Evolutionary conservation across 2,113 vertebrate genomes (phyloP), one percentile per base, ranked within the genome.

Genomic region (Xiphophorus couchianus): DNA sequence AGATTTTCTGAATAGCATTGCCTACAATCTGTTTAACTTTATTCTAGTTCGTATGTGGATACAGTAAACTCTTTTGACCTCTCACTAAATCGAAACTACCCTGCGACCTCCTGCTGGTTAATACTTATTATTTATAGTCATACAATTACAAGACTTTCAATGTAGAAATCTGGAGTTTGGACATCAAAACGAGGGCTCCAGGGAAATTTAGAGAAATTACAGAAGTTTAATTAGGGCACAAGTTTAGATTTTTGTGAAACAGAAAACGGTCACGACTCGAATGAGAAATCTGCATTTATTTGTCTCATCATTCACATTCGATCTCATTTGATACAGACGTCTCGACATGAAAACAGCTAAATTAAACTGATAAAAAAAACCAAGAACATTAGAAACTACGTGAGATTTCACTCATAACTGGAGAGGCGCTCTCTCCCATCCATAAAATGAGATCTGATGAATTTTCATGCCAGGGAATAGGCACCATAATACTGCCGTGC

Each of bases 401-500:
- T 30, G 15, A 31, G 35, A 44, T 44, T 67, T 29, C n/a, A 65
- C 2, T 27, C 8, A 35, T 37, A n/a, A 25, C 9, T 42, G 63
- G 9, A 44, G 31, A 5, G 11, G 22, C 0, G 0, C 8, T 22
- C 28, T 12, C 37, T 12, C 39, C 29, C 51, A 58, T n/a, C 27
- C 44, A 54, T 31, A 54, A 74, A 84, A 7, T 3, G 17, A 70
- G 42, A 54, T 33, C 42, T 58, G 51, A 9, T n/a, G 19, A 44
- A 65, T 30, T 64, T 51, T n/a, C 19, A 48, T 14, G 39, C 70
- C 61, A 62, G 75, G 27, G 72, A 70, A 69, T 33, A 27, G 62
- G 72, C 22, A 66, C 19, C 25, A 28, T 4, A 27, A 22, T n/a
- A 54, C 33, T 48, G 44, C 14, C 19, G 44, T 76, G 37, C 62